A percentile compares a stretch with the other conserved stretches of the same genome.
Conservation (phyloP, 2,113 vertebrate species). For the Electrona antarctica region DNA sequence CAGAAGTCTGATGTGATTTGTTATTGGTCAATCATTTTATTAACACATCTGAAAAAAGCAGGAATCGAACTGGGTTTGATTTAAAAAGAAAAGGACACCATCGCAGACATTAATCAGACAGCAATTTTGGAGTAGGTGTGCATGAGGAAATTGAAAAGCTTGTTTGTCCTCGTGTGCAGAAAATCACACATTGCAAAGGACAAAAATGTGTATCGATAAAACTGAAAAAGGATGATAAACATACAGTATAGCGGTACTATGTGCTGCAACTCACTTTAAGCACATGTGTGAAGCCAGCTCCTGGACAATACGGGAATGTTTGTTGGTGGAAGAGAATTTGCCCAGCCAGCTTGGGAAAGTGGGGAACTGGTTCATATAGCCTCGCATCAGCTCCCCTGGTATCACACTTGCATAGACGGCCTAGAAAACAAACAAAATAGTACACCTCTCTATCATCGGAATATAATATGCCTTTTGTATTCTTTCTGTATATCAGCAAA, state of each 20-base stretch:
- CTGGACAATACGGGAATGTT: slow-evolving; percentile 88
- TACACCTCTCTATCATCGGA: no score
- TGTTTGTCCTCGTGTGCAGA: background rate
- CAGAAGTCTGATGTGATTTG: no score
- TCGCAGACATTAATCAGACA: no score
- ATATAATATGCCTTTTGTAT: no score
- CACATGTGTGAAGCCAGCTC: slow-evolving; percentile 93
- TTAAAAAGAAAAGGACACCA: no score
- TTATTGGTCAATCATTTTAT: no score
- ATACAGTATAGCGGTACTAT: background rate
- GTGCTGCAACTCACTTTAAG: slow-evolving; percentile 82
- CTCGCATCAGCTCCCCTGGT: slow-evolving; percentile 95
- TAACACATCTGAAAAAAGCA: no score
- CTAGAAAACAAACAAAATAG: slow-evolving; percentile 65
- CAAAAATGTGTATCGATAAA: background rate
- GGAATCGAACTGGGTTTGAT: no score
- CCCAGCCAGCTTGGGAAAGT: slow-evolving; percentile 95
- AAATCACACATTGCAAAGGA: no score
- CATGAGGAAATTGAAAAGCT: no score
- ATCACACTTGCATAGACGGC: slow-evolving; percentile 96
- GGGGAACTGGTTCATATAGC: slow-evolving; percentile 93
- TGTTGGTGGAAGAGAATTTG: slow-evolving; percentile 88
- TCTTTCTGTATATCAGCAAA: no score
- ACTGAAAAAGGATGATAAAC: background rate
- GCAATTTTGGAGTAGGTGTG: no score